phyloP scores from a whole-genome alignment of 2,113 vertebrate genomes.

The Suricata suricatta region DNA sequence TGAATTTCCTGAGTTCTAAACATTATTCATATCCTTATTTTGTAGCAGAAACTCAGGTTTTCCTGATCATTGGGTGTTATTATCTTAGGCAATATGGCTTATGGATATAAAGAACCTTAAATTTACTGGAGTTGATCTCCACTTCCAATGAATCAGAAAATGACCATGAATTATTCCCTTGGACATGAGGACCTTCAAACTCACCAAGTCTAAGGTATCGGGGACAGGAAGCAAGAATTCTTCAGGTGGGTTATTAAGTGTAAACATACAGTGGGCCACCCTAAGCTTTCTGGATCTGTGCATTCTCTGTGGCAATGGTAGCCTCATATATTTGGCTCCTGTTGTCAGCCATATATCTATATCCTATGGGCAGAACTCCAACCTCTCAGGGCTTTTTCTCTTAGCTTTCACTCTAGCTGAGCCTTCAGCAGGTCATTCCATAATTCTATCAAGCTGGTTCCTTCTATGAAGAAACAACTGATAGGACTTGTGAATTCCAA shows the following conservation, averaged over 20 bases:
- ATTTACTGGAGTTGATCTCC: neutral
- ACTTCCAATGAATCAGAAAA: neutral
- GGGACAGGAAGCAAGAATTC: neutral
- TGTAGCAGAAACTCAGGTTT: neutral
- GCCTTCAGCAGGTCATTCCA: neutral
- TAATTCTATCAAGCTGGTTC: neutral
- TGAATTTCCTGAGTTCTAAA: neutral
- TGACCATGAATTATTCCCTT: neutral
- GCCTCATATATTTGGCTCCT: neutral
- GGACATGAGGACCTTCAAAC: neutral
- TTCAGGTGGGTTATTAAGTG: neutral
- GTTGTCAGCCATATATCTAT: neutral
- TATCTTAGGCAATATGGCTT: neutral
- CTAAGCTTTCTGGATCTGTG: neutral
- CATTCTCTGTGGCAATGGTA: neutral
- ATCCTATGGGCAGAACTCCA: neutral
- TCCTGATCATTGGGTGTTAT: neutral
- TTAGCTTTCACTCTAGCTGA: neutral
- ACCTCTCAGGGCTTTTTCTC: neutral
- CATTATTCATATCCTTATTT: neutral
- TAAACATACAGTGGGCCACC: neutral
- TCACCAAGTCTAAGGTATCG: neutral
- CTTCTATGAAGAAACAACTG: neutral
- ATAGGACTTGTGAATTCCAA: neutral
- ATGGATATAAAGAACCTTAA: neutral